Percentiles rank a stretch among this genome's conserved stretches.
Evolutionary conservation across 2,797 vertebrate species (phyloP).

Genomic region (Aratinga solstitialis): DNA sequence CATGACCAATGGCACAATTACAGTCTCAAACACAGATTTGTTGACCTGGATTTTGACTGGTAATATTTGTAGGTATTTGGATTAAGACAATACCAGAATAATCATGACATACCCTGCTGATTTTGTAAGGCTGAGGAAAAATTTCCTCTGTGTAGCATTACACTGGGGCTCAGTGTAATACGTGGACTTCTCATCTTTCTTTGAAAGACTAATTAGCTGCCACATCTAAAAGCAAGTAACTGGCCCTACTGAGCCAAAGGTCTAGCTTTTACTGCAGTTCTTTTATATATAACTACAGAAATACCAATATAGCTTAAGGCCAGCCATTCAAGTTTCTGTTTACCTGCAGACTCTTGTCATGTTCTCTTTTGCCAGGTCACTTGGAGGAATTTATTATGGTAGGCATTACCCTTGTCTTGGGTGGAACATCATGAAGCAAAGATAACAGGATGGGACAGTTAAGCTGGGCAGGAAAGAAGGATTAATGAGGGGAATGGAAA

Average conservation of each 20-base stretch:
- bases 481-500: slow-evolving; percentile 36
- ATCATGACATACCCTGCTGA: not conserved
- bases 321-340: not conserved
- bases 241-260: slow-evolving; percentile 14
- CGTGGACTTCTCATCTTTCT: not conserved
- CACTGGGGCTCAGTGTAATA: not conserved
- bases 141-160: not conserved
- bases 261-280: not conserved
- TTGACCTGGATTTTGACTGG: not conserved
- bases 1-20: not conserved
- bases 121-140: not conserved
- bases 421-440: not conserved
- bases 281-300: slow-evolving; percentile 25
- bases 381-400: not conserved
- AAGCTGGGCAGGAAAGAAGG: slow-evolving; percentile 19
- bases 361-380: slow-evolving; percentile 16
- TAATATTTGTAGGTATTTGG: not conserved
- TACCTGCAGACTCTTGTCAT: slow-evolving; percentile 40
- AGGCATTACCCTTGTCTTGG: slow-evolving; percentile 8
- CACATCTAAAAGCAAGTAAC: slow-evolving; percentile 22
- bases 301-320: slow-evolving; percentile 37
- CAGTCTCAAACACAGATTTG: not conserved
- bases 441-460: slow-evolving; percentile 39
- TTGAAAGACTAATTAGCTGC: slow-evolving; percentile 26
- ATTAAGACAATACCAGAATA: not conserved